Base-by-base conservation (phyloP, 2,797 vertebrate species). In the Argentina silus region DNA sequence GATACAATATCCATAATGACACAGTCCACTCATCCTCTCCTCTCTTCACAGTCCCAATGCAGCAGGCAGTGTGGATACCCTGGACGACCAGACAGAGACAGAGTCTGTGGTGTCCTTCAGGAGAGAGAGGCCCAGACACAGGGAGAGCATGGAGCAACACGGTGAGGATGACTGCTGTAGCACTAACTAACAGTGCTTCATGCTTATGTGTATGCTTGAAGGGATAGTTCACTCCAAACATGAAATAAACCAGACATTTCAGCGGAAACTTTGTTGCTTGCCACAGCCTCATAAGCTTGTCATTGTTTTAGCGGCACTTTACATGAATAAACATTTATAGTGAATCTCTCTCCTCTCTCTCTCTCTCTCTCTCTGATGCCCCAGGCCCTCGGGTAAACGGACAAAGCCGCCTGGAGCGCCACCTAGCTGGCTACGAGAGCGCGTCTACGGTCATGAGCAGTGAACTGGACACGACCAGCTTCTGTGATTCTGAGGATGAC, bases 361-460 rank as follows among this genome's bases (percentile, higher is more conserved):
- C 7, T 27, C 19, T 57, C 27, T 56, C 8, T 45, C 19, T 45
- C 64, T 60, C 19, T 15, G 59, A 27, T 36, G 59, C 23, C 47
- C 2, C 74, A 94, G 94, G 94, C n/a, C 93, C 95, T 11, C 92
- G 95, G 9, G 81, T 95, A 50, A 94, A 96, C 0, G 96, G 95
- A 2, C 95, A 96, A 80, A 93, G 90, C 0, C 93, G 95, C 10
- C 81, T 95, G 79, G 96, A 97, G 79, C 94, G 95, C 72, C 96
- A 97, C 87, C 90, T 97, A 72, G 95, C 96, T 0, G 96, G 96
- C 0, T 98, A 97, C 0, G 96, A 97, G 90, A 97, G 96, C 70
- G 95, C 96, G 56, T 97, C 95, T 45, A 98, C 96, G 0, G 92
- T 97, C 66, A 94, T 98, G 92, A 98, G 96, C 91, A 98, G 96